Evolutionary conservation across 2,888 invertebrate genomes (phyloP).

Genomic region (Acanthosepion esculentum): DNA sequence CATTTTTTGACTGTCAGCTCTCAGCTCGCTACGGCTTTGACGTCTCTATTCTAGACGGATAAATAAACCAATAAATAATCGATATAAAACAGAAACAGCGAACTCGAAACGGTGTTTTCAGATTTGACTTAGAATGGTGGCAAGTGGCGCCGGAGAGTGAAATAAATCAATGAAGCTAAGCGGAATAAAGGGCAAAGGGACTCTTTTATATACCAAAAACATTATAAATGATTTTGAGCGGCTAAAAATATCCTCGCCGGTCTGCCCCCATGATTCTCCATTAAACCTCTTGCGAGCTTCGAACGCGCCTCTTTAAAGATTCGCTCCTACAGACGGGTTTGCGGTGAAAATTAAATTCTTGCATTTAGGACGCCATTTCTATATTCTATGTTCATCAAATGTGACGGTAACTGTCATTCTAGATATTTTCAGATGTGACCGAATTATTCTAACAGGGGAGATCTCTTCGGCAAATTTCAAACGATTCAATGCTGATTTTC

Average conservation of each 20-base stretch:
- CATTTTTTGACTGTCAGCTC: neutral
- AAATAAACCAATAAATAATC: neutral
- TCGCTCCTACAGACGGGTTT: neutral
- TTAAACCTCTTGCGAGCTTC: neutral
- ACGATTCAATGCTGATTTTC: too few species aligned
- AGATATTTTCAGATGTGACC: neutral
- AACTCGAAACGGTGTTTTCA: neutral
- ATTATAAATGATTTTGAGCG: neutral
- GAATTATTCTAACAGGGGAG: too few species aligned
- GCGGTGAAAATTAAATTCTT: neutral
- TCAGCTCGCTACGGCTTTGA: neutral
- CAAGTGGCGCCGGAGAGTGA: neutral
- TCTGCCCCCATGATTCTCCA: neutral
- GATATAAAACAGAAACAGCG: neutral
- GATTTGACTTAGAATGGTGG: neutral
- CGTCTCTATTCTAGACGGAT: neutral
- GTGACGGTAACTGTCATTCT: neutral
- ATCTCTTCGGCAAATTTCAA: too few species aligned
- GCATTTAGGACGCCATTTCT: neutral
- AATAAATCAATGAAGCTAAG: conserved; percentile 2
- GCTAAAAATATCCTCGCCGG: neutral
- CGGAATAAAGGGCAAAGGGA: neutral
- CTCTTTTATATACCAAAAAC: neutral
- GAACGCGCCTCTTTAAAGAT: neutral
- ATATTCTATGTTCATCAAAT: neutral